Evolutionary conservation across 2,797 vertebrate species (phyloP).

Genomic region (Sebastes alutus): DNA sequence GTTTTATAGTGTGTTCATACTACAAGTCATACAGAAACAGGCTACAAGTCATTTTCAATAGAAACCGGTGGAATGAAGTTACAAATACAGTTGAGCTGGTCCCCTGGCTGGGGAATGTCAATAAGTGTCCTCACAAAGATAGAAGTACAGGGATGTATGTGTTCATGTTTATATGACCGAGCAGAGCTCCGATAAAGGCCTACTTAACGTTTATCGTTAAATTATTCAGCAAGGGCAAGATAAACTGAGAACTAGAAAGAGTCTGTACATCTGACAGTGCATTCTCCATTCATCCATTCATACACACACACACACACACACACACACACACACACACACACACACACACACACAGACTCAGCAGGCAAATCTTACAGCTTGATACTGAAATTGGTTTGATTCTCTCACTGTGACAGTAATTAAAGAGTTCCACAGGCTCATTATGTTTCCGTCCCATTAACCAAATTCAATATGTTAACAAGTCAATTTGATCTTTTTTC

Average conservation of each 20-base stretch:
- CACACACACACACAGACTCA: constrained; percentile 1
- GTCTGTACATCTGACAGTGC: constrained; percentile 39
- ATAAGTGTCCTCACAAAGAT: background rate
- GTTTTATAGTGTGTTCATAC: background rate
- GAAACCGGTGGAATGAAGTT: too few species aligned
- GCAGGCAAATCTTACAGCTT: background rate
- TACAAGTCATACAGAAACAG: too few species aligned
- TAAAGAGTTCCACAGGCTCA: constrained; percentile 46
- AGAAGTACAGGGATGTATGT: background rate
- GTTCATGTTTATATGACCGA: constrained; percentile 15
- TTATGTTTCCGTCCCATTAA: constrained; percentile 51
- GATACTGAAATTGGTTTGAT: constrained; percentile 32
- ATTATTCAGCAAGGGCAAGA: constrained; percentile 77
- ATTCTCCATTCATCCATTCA: constrained; percentile 25
- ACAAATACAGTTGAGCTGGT: too few species aligned
- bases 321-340: constrained; percentile 1
- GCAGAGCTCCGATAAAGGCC: constrained; percentile 58
- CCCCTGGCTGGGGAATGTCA: background rate
- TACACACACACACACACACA: background rate
- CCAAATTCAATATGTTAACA: constrained; percentile 43
- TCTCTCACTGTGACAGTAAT: constrained; percentile 48
- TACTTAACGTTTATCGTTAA: constrained; percentile 50
- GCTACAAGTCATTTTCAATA: too few species aligned
- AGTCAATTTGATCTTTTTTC: constrained; percentile 11
- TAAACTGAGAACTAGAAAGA: constrained; percentile 48